Conservation (phyloP, 1,140 invertebrate species). For the Propsilocerus akamusi region DNA sequence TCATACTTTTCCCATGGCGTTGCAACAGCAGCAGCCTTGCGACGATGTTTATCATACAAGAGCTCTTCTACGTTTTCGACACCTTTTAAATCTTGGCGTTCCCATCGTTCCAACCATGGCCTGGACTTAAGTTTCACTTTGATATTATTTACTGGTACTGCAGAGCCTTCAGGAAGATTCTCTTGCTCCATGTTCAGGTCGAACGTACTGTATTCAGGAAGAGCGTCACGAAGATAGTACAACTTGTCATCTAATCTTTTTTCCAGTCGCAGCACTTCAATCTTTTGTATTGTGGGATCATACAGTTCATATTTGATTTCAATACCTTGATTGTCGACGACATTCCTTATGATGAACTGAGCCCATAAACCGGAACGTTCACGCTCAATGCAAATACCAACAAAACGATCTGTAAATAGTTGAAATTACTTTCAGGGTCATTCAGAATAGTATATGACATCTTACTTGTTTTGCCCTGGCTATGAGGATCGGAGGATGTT, state of each 20-base stretch:
- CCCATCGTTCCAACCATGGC: conserved; percentile 78
- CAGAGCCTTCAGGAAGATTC: conserved; percentile 46
- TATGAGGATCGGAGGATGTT: conserved; percentile 72
- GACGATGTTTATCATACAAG: conserved; percentile 37
- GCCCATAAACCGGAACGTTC: conserved; percentile 60
- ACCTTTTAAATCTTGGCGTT: conserved; percentile 59
- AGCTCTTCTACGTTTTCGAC: conserved; percentile 40
- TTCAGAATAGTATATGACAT: not conserved
- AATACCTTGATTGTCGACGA: conserved; percentile 77
- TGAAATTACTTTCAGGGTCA: not conserved
- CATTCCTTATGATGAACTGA: conserved; percentile 77
- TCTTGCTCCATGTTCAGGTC: conserved; percentile 82
- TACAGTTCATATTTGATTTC: conserved; percentile 72
- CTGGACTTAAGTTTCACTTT: conserved; percentile 71
- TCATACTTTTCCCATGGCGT: conserved; percentile 83
- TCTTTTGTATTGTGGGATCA: conserved; percentile 76
- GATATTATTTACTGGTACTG: conserved; percentile 72
- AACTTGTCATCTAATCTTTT: conserved; percentile 84
- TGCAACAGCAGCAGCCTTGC: conserved; percentile 31
- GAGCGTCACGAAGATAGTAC: conserved; percentile 82
- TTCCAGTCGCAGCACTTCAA: conserved; percentile 82
- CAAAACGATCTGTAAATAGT: no score
- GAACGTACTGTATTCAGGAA: conserved; percentile 84
- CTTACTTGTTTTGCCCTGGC: conserved; percentile 56
- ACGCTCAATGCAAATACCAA: conserved; percentile 90